Percentiles rank a stretch among this genome's conserved stretches.
phyloP scores from a whole-genome alignment of 1,140 invertebrate species.

The fruit fly (Drosophila melanogaster) region Release_6_plus_ISO1_MT NT_033779.5:6500501-6501000 shows the following conservation, averaged over 20 bases:
- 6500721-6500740: too few relatives aligned
- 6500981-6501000: conserved; percentile 6
- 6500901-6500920: too few relatives aligned
- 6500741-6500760: too few relatives aligned
- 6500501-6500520: background rate
- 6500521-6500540: background rate
- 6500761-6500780: background rate
- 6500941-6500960: background rate
- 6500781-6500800: background rate
- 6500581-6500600: background rate
- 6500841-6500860: too few relatives aligned
- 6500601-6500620: conserved; percentile 5
- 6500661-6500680: background rate
- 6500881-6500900: too few relatives aligned
- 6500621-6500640: background rate
- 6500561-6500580: background rate
- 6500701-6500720: too few relatives aligned
- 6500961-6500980: conserved; percentile 11
- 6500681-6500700: too few relatives aligned
- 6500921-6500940: background rate
- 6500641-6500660: background rate
- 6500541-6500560: background rate
- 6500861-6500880: too few relatives aligned
- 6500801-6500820: background rate
- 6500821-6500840: background rate